Evolutionary conservation across 2,797 vertebrate genomes (phyloP).

Genomic region (Pseudochirops corinnae): DNA sequence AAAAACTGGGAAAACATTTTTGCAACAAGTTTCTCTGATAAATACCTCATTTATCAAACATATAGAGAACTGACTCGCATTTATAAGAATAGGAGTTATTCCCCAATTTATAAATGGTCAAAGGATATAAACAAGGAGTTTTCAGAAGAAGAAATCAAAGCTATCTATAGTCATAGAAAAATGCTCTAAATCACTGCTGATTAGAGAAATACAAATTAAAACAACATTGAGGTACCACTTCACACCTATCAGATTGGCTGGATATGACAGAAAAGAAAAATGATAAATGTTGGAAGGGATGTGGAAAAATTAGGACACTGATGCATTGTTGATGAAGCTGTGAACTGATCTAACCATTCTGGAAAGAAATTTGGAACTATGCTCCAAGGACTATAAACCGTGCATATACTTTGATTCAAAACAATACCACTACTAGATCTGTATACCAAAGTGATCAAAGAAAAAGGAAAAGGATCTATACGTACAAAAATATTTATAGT

Average conservation of each 20-base stretch:
- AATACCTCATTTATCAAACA: background rate
- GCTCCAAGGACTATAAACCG: background rate
- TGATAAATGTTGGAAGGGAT: background rate
- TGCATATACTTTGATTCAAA: background rate
- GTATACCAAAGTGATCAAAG: background rate
- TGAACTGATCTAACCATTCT: background rate
- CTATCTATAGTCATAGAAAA: background rate
- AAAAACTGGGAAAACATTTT: background rate
- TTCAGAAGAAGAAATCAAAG: background rate
- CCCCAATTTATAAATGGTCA: background rate
- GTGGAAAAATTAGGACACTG: background rate
- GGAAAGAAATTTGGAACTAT: background rate
- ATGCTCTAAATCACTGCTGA: background rate
- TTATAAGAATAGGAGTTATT: background rate
- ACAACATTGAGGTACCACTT: background rate
- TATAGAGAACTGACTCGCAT: background rate
- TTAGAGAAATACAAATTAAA: background rate
- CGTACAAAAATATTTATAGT: background rate
- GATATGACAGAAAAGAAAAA: background rate
- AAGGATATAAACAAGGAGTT: background rate
- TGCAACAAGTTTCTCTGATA: background rate
- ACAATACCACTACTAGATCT: background rate
- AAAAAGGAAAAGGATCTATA: background rate
- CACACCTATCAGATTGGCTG: background rate
- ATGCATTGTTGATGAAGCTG: background rate